Percentiles rank a stretch among this genome's conserved stretches.
Evolutionary conservation across 2,888 invertebrate species (phyloP).

Genomic region (Boloria selene): DNA sequence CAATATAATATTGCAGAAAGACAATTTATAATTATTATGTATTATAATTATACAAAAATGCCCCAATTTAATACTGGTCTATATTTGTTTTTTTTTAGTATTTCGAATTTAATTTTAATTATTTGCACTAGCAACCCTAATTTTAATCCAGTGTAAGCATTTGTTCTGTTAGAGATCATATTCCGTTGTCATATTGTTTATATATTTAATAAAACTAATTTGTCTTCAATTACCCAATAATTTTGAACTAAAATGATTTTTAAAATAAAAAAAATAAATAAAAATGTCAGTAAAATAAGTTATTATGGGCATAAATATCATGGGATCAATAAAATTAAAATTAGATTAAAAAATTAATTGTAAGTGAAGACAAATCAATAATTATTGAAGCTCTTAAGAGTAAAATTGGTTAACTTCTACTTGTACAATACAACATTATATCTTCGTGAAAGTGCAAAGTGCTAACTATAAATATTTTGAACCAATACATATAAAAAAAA

Average conservation of each 20-base stretch:
- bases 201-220: conserved; percentile 13
- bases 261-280: too few species aligned
- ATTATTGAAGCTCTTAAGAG: conserved; percentile 29
- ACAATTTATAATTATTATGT: too few species aligned
- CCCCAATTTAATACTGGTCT: too few species aligned
- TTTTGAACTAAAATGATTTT: neutral
- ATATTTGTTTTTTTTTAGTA: too few species aligned
- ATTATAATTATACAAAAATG: too few species aligned
- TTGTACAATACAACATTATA: conserved; percentile 18
- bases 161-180: conserved; percentile 30
- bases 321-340: too few species aligned
- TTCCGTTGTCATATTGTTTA: conserved; percentile 29
- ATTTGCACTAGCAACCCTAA: too few species aligned
- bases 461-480: conserved; percentile 1
- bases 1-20: too few species aligned
- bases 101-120: too few species aligned
- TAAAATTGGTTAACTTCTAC: conserved; percentile 34
- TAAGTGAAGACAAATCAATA: too few species aligned
- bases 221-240: conserved; percentile 4
- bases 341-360: too few species aligned
- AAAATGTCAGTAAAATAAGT: neutral
- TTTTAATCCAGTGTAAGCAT: conserved; percentile 1
- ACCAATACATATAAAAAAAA: conserved; percentile 4
- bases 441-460: neutral
- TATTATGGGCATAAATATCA: neutral